A percentile compares a stretch with the other conserved stretches of the same genome.
Evolutionary conservation across 2,113 vertebrate genomes (phyloP).

Genomic region (Prochilodus magdalenae): DNA sequence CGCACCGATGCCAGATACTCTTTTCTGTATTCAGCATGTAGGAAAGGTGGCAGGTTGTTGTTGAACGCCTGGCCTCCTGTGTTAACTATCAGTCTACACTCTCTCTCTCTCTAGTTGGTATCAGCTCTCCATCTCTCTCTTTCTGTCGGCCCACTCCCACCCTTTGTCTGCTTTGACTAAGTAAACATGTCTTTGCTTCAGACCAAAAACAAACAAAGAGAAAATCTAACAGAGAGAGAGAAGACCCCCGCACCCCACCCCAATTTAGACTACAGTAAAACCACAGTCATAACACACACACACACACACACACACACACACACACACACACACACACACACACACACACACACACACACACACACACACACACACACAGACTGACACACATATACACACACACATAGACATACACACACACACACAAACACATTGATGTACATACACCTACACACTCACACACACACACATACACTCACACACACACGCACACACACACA

Average conservation of each 20-base stretch:
- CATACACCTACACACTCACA: no score
- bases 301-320: constrained; percentile 14
- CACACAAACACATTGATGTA: no score
- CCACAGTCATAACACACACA: constrained; percentile 32
- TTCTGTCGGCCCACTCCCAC: background rate
- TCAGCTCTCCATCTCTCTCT: background rate
- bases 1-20: constrained; percentile 6
- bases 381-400: no score
- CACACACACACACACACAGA: no score
- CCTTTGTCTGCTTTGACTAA: constrained; percentile 1
- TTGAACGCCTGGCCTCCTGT: background rate
- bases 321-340: background rate
- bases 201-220: constrained; percentile 29
- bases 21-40: background rate
- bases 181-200: background rate
- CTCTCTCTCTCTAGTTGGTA: constrained; percentile 4
- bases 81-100: background rate
- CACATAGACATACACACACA: no score
- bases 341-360: no score
- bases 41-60: background rate
- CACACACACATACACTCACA: no score
- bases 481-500: no score
- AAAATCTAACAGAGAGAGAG: background rate
- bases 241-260: background rate
- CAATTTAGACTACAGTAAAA: constrained; percentile 29